Percentiles rank a stretch among this genome's conserved stretches.
These are phyloP conservation scores for Orchesella cincta DNA, from an alignment of 1,140 invertebrate species.

Conservation along the genomic window DNA sequence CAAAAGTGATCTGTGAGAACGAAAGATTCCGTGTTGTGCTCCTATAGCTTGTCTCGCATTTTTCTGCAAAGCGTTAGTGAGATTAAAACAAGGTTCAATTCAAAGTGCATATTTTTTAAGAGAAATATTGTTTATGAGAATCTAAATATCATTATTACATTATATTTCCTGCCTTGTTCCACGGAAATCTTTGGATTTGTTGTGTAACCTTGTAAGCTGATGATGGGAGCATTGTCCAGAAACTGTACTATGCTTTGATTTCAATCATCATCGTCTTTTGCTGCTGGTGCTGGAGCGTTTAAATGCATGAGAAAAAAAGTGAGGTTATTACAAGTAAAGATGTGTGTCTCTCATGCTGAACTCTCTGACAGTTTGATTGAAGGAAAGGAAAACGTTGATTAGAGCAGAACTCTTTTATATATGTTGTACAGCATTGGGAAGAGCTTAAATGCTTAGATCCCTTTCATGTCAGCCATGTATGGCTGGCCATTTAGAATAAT, in stretches of 20 bases:
- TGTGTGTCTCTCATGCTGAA: background rate
- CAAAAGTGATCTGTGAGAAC: background rate
- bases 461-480: background rate
- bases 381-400: constrained; percentile 14
- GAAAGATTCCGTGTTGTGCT: background rate
- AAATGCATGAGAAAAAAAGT: background rate
- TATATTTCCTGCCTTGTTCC: background rate
- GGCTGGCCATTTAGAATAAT: background rate
- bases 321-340: background rate
- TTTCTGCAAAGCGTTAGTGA: background rate
- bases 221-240: constrained; percentile 6
- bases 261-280: background rate
- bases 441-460: background rate
- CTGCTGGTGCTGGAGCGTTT: background rate
- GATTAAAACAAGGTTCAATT: background rate
- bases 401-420: background rate
- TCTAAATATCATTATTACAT: background rate
- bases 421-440: background rate
- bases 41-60: background rate
- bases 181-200: background rate
- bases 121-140: background rate
- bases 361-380: constrained; percentile 4
- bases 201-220: background rate
- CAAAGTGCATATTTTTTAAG: background rate
- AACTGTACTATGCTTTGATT: background rate